Percentiles rank a stretch among this genome's conserved stretches.
Conservation (phyloP, 2,113 vertebrate species). For the Dicrurus megarhynchus region DNA sequence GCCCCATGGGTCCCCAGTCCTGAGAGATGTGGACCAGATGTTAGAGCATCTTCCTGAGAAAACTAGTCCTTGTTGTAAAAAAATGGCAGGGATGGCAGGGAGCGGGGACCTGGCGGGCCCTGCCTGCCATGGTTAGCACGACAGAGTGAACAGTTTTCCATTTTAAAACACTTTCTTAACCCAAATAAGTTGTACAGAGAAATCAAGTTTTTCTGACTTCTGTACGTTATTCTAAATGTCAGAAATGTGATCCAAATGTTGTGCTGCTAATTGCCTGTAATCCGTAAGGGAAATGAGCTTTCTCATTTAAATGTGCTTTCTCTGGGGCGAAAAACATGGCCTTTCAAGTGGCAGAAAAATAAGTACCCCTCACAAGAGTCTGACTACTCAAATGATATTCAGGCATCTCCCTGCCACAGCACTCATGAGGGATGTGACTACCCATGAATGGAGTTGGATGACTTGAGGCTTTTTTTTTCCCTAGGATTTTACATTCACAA, state of each 20-base stretch:
- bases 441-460: neutral
- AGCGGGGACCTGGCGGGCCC: neutral
- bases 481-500: neutral
- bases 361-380: neutral
- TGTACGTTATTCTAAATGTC: neutral
- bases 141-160: neutral
- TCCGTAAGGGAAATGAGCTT: conserved; percentile 17
- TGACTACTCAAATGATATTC: neutral
- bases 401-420: neutral
- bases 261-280: conserved; percentile 29
- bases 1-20: neutral
- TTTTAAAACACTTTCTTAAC: neutral
- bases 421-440: neutral
- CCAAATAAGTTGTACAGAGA: neutral
- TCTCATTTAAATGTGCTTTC: conserved; percentile 24
- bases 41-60: neutral
- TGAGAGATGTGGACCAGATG: conserved; percentile 10
- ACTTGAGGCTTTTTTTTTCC: neutral
- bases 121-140: accelerated
- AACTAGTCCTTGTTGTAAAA: neutral
- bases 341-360: conserved; percentile 24
- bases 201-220: neutral
- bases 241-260: conserved; percentile 27
- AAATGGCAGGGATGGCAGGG: neutral
- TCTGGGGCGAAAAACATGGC: neutral